Base-by-base conservation (phyloP, 2,113 vertebrate species). In the Pangasianodon gigas region DNA sequence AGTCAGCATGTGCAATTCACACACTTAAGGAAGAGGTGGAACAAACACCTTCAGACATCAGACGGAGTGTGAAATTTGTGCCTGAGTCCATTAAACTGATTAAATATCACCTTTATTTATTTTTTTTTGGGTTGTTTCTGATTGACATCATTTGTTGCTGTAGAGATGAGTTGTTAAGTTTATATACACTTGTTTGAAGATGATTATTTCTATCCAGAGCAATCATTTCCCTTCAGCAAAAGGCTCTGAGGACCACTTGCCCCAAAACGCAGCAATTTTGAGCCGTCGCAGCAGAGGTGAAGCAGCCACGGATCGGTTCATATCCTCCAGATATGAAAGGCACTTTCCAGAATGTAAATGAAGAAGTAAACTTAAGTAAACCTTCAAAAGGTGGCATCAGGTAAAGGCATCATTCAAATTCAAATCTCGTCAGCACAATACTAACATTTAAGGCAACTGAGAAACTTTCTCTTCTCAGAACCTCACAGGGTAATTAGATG, bases 401-500 rank as follows among this genome's bases (percentile, higher is more conserved):
- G 51, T 32, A 69, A 85, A 48, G 10, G 52, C 3, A 21, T 24
- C 18, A 75, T 79, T 85, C 4, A 67, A 80, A 86, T 80, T 89
- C 84, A 65, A 32, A 48, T 41, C 74, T n/a, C n/a, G 32, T 32
- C 32, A 65, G 46, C 46, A 67, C 79, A 52, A 51, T 52, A 32
- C 29, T 18, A 54, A 21, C 44, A 67, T 54, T 52, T 29, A 62
- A 65, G 1, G 41, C 32, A n/a, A 67, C 52, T 67, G 18, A 85
- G 69, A 85, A 84, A 67, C 14, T 0, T 79, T n/a, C 69, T 29
- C 46, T 67, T 18, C 54, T 56, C 46, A 77, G 41, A 85, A 80
- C 18, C 62, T 75, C n/a, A 26, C 74, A 67, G 58, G 48, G 65
- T 86, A 80, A 89, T 86, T 54, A 80, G 56, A 86, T 48, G 58